A percentile compares a stretch with the other conserved stretches of the same genome.
Conservation (phyloP, 2,113 vertebrate genomes). For the Porphyrio hochstetteri region DNA sequence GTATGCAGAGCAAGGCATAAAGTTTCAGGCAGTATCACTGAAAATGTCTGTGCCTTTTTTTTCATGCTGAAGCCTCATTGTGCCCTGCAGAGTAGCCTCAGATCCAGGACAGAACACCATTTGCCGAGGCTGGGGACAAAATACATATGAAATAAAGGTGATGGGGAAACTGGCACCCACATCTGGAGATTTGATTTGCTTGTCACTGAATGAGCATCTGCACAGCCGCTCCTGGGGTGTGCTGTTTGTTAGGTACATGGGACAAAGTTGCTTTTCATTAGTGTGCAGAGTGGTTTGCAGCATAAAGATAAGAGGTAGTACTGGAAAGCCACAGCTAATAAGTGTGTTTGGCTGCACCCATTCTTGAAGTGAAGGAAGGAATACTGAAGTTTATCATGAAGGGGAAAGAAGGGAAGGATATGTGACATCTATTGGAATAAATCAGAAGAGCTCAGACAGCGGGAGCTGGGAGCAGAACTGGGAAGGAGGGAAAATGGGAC, state of each 20-base stretch:
- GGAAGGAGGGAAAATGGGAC: neutral
- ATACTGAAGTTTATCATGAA: neutral
- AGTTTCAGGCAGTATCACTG: neutral
- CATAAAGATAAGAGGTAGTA: neutral
- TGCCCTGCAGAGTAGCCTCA: neutral
- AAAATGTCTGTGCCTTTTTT: neutral
- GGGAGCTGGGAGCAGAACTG: neutral
- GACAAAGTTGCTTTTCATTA: neutral
- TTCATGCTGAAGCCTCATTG: neutral
- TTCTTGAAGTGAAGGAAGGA: neutral
- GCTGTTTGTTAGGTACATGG: neutral
- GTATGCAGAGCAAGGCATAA: neutral
- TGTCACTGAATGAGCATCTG: neutral
- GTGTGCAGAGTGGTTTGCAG: neutral
- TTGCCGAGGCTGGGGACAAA: neutral
- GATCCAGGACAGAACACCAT: neutral
- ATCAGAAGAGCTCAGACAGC: neutral
- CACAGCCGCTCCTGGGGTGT: neutral
- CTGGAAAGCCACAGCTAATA: neutral
- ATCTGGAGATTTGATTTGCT: neutral
- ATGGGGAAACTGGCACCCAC: neutral
- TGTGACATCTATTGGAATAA: neutral
- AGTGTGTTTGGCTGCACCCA: neutral
- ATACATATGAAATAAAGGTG: neutral
- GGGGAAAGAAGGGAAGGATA: neutral